Conservation (phyloP, 2,888 invertebrate genomes). For the Gibbula magus region DNA sequence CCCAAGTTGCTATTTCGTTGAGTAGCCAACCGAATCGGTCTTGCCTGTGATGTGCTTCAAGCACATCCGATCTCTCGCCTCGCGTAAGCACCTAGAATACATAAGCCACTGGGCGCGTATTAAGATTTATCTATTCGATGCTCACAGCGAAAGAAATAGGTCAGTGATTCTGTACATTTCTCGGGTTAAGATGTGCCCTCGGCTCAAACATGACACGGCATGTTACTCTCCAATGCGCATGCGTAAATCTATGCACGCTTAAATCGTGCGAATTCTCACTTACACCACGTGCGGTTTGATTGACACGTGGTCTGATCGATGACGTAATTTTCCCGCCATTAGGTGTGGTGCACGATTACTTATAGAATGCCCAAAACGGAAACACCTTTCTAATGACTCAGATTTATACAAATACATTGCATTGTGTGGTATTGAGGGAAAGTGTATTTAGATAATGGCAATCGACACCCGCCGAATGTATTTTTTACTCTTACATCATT, state of each 20-base stretch:
- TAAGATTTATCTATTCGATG: constrained; percentile 16
- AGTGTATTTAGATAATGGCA: too few species aligned
- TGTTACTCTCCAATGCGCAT: not conserved
- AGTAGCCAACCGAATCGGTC: not conserved
- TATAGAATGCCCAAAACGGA: not conserved
- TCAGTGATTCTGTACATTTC: not conserved
- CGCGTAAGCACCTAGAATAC: constrained; percentile 1
- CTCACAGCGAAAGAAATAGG: not conserved
- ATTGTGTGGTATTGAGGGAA: too few species aligned
- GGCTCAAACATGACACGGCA: not conserved
- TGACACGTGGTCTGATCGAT: constrained; percentile 6
- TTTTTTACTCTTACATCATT: too few species aligned
- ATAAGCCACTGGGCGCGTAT: not conserved
- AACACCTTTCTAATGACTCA: not conserved
- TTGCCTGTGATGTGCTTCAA: not conserved
- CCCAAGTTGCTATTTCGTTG: not conserved
- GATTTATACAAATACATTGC: too few species aligned
- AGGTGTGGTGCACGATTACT: constrained; percentile 4
- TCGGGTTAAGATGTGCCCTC: not conserved
- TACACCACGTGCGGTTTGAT: constrained; percentile 1
- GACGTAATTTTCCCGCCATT: constrained; percentile 9
- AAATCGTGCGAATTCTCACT: not conserved
- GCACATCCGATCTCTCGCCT: not conserved
- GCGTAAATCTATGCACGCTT: not conserved
- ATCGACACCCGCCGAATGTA: too few species aligned